Percentiles rank a stretch among this genome's conserved stretches.
Conservation (phyloP, 2,797 vertebrate genomes). For the Hippoglossus hippoglossus region DNA sequence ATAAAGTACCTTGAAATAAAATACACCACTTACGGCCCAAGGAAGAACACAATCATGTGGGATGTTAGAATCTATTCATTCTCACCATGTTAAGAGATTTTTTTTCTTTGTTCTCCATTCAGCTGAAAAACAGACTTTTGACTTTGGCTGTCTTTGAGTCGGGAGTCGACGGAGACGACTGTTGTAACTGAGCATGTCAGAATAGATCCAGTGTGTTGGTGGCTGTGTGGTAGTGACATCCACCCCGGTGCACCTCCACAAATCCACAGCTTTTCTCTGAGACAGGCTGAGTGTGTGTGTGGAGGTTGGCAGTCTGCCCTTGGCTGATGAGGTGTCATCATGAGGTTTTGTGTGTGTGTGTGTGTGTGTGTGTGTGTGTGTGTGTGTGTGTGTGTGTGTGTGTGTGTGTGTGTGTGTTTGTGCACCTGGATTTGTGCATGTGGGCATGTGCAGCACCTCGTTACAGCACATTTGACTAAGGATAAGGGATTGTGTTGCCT, state of each 20-base stretch:
- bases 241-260: conserved; percentile 54
- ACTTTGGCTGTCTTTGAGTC: background rate
- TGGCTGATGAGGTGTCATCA: conserved; percentile 66
- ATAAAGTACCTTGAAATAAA: background rate
- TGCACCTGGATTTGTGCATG: conserved; percentile 47
- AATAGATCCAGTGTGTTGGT: conserved; percentile 43
- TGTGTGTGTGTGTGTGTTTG: conserved; percentile 35
- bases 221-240: conserved; percentile 53
- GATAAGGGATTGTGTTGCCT: background rate
- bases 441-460: conserved; percentile 29
- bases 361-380: conserved; percentile 33
- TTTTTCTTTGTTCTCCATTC: background rate
- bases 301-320: conserved; percentile 65
- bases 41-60: background rate
- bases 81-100: background rate
- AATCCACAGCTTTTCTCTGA: conserved; percentile 64
- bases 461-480: conserved; percentile 8
- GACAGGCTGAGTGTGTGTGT: conserved; percentile 61
- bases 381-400: conserved; percentile 24
- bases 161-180: conserved; percentile 9
- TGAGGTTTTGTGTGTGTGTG: conserved; percentile 24
- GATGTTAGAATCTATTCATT: background rate
- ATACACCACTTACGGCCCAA: background rate
- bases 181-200: conserved; percentile 45
- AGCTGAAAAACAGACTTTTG: background rate